Percentiles rank a stretch among this genome's conserved stretches.
phyloP scores from a whole-genome alignment of 2,797 vertebrate species.

The Coregonus ussuriensis region DNA sequence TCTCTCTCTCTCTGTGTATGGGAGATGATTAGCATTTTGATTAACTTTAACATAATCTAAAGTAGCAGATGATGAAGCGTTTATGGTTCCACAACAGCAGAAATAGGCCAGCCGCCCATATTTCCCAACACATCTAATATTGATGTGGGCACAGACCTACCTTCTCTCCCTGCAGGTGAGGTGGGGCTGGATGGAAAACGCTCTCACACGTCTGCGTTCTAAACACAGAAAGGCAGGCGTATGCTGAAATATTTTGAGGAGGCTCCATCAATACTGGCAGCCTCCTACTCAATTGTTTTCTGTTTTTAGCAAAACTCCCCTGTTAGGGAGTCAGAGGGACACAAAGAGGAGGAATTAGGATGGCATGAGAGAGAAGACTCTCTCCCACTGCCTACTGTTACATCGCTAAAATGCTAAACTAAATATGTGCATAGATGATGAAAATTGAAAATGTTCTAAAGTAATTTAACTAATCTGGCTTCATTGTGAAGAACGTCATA shows the following conservation, averaged over 20 bases:
- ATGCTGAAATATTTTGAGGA: constrained; percentile 15
- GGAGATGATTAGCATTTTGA: constrained; percentile 71
- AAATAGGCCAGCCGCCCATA: constrained; percentile 50
- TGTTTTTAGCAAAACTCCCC: neutral
- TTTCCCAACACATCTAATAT: constrained; percentile 44
- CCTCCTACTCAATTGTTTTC: neutral
- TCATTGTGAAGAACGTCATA: neutral
- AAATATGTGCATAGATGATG: neutral
- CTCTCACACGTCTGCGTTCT: constrained; percentile 16
- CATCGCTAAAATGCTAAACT: neutral
- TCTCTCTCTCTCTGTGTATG: no score
- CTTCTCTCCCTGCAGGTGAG: constrained; percentile 41
- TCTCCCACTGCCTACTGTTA: neutral
- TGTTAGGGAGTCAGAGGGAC: neutral
- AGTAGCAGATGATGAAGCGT: constrained; percentile 44
- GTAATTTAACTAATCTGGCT: neutral
- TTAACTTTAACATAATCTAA: constrained; percentile 65
- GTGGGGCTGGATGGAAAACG: neutral
- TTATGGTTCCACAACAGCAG: constrained; percentile 40
- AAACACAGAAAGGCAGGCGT: constrained; percentile 15
- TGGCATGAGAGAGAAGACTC: neutral
- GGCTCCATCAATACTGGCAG: neutral
- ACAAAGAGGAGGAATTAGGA: neutral
- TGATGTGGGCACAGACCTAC: constrained; percentile 23
- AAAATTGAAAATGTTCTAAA: no score